Percentiles rank a stretch among this genome's conserved stretches.
Evolutionary conservation across 2,797 vertebrate species (phyloP).

Genomic region (Synaphobranchus kaupii): DNA sequence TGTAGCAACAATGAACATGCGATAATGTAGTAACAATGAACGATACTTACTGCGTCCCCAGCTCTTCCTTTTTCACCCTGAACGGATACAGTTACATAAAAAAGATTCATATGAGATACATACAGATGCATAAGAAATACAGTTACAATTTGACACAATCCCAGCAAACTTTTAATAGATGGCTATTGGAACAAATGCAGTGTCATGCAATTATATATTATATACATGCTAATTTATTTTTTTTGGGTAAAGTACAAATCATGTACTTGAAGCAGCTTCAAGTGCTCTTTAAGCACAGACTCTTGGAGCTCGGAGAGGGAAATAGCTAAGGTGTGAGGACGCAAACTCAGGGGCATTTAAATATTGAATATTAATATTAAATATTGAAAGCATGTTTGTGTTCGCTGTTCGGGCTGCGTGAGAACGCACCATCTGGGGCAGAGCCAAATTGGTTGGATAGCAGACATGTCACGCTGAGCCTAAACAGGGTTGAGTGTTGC

Average conservation of each 20-base stretch:
- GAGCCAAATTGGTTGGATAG: neutral
- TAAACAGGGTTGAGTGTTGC: neutral
- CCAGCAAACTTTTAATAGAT: neutral
- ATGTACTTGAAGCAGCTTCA: neutral
- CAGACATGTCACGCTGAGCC: neutral
- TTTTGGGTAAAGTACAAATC: neutral
- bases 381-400: neutral
- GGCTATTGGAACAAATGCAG: neutral
- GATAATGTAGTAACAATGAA: neutral
- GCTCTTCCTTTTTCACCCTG: conserved; percentile 55
- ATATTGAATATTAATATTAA: neutral
- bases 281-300: neutral
- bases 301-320: neutral
- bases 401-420: neutral
- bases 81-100: conserved; percentile 37
- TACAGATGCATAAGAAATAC: neutral
- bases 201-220: neutral
- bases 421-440: neutral
- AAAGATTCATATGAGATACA: too few species aligned
- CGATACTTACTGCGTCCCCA: conserved; percentile 51
- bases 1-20: too few species aligned
- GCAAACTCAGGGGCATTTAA: neutral
- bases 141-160: neutral
- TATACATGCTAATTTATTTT: neutral
- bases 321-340: neutral